Evolutionary conservation across 1,140 invertebrate genomes (phyloP).

Genomic region (Conopomorpha cramerella): DNA sequence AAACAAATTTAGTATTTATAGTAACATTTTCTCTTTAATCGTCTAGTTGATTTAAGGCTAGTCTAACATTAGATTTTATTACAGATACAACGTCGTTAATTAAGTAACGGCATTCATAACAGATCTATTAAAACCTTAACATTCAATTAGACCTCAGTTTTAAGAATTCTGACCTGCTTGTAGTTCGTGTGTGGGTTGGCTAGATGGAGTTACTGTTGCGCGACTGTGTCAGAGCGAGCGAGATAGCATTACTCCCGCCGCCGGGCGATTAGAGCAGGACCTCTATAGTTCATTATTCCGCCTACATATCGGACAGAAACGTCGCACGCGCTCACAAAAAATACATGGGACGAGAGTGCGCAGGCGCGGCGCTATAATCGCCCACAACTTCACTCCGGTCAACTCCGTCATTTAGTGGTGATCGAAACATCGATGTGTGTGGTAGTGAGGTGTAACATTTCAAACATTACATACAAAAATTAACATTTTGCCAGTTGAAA

Average conservation of each 20-base stretch:
- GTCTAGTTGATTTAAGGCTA: no score
- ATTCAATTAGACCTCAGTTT: no score
- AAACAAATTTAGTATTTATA: no score
- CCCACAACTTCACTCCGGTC: constrained; percentile 58
- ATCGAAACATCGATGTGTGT: constrained; percentile 56
- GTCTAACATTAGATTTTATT: no score
- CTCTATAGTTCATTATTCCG: constrained; percentile 40
- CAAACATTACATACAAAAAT: constrained; percentile 57
- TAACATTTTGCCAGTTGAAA: constrained; percentile 50
- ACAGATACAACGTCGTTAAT: no score
- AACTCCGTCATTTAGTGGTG: constrained; percentile 59
- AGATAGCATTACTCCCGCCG: no score
- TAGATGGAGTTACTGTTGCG: constrained; percentile 41
- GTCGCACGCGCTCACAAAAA: constrained; percentile 55
- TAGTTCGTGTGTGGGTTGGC: constrained; percentile 30
- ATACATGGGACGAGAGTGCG: constrained; percentile 42
- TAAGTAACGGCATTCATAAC: no score
- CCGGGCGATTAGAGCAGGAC: constrained; percentile 30
- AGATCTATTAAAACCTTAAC: no score
- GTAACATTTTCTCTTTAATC: no score
- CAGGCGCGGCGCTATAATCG: constrained; percentile 54
- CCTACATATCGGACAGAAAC: constrained; percentile 40
- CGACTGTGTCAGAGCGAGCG: constrained; percentile 13
- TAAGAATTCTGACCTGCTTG: no score
- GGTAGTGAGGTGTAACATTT: constrained; percentile 59